These are phyloP conservation scores for Orussus abietinus DNA, from an alignment of 1,140 invertebrate species.

Conservation along the genomic window DNA sequence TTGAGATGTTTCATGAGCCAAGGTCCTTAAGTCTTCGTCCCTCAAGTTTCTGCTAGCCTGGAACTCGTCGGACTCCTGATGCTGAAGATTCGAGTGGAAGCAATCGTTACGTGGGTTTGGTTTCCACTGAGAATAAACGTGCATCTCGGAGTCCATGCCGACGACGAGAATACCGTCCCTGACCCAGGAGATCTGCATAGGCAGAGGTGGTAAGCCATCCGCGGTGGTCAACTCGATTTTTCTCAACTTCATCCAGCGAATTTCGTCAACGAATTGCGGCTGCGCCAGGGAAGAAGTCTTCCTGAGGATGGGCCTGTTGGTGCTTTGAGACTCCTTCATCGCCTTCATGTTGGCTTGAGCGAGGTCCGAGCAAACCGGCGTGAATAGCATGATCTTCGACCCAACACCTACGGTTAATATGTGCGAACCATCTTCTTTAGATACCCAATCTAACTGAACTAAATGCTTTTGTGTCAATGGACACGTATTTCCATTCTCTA, in stretches of 20 bases:
- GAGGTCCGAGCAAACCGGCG: slow-evolving; percentile 82
- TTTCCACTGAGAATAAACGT: slow-evolving; percentile 98
- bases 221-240: slow-evolving; percentile 89
- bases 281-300: slow-evolving; percentile 84
- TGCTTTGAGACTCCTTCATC: slow-evolving; percentile 77
- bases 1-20: slow-evolving; percentile 69
- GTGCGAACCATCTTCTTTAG: slow-evolving; percentile 97
- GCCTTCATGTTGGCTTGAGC: slow-evolving; percentile 86
- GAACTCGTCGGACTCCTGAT: slow-evolving; percentile 61
- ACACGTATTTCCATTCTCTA: slow-evolving; percentile 87
- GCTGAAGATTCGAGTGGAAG: slow-evolving; percentile 44
- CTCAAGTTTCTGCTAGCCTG: slow-evolving; percentile 71
- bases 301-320: slow-evolving; percentile 75
- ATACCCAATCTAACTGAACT: slow-evolving; percentile 97
- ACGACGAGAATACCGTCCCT: slow-evolving; percentile 95
- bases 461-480: slow-evolving; percentile 82
- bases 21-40: slow-evolving; percentile 73
- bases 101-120: slow-evolving; percentile 60
- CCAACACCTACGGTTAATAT: slow-evolving; percentile 95
- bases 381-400: slow-evolving; percentile 83
- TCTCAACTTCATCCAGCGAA: slow-evolving; percentile 93
- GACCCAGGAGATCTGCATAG: slow-evolving; percentile 98
- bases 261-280: slow-evolving; percentile 79
- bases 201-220: slow-evolving; percentile 91
- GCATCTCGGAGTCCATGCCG: slow-evolving; percentile 99